Conservation (phyloP, 1,140 invertebrate genomes). For the Globodera ellingtonae region DNA sequence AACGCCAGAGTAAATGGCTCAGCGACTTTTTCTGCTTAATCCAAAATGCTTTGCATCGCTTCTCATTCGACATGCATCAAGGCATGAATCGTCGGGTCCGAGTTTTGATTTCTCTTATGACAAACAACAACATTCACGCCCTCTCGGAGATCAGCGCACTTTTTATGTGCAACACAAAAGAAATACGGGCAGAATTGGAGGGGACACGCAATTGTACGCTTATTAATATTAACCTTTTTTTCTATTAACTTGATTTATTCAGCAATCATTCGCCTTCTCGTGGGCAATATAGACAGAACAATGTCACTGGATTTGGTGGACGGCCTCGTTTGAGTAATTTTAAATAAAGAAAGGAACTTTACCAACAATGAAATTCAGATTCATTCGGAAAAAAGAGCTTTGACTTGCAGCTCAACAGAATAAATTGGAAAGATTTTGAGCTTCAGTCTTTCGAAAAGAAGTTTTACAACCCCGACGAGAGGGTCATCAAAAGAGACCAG, state of each 20-base stretch:
- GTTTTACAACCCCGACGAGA: slow-evolving; percentile 52
- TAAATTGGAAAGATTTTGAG: slow-evolving; percentile 48
- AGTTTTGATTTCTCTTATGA: no score
- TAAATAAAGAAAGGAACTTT: not conserved
- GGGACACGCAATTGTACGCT: not conserved
- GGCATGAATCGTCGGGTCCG: no score
- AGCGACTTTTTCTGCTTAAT: not conserved
- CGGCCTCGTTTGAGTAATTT: not conserved
- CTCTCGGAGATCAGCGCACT: not conserved
- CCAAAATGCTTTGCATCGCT: not conserved
- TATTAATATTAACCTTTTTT: not conserved
- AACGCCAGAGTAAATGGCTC: no score
- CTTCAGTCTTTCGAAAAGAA: slow-evolving; percentile 52
- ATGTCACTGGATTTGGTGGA: slow-evolving; percentile 10
- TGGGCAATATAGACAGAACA: not conserved
- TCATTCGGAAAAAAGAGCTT: not conserved
- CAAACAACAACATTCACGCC: no score
- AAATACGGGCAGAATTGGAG: not conserved
- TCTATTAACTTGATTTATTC: not conserved
- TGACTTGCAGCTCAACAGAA: slow-evolving; percentile 19
- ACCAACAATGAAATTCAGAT: not conserved
- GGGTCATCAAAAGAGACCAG: slow-evolving; percentile 47
- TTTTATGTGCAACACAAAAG: not conserved
- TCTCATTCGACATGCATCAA: not conserved
- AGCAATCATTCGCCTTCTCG: not conserved